These are phyloP conservation scores for Hydropotes inermis DNA, from an alignment of 2,113 vertebrate genomes.

Conservation along the genomic window DNA sequence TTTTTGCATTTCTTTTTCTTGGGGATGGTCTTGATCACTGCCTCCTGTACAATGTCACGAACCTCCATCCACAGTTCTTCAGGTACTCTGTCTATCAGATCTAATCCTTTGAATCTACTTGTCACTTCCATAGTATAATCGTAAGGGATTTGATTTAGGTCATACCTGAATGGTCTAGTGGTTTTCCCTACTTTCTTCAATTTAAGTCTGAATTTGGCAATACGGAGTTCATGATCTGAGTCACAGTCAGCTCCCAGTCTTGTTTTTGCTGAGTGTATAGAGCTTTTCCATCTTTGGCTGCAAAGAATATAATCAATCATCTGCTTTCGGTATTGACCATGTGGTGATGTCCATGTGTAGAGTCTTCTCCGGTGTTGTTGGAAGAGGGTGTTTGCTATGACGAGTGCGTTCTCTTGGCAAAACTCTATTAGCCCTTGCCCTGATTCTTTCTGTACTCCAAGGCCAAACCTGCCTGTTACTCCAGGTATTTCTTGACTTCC, in stretches of 20 bases:
- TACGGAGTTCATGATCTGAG: not conserved
- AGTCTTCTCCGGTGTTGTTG: not conserved
- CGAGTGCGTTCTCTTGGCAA: not conserved
- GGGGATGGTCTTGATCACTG: not conserved
- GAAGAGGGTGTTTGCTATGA: not conserved
- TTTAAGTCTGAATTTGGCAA: not conserved
- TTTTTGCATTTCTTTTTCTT: not conserved
- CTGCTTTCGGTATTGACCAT: not conserved
- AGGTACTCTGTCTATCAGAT: not conserved
- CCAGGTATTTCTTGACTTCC: not conserved
- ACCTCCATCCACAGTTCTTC: not conserved
- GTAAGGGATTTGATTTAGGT: not conserved
- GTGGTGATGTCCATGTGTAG: not conserved
- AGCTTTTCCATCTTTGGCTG: not conserved
- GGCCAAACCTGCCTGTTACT: not conserved
- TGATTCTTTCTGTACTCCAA: not conserved
- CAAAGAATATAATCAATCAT: not conserved
- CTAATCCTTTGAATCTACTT: not conserved
- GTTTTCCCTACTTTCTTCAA: not conserved
- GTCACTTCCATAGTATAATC: not conserved
- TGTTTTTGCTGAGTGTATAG: not conserved
- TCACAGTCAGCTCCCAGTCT: not conserved
- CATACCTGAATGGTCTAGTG: not conserved
- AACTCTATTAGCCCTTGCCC: not conserved
- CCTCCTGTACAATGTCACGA: not conserved